A percentile compares a stretch with the other conserved stretches of the same genome.
Evolutionary conservation across 2,113 vertebrate species (phyloP).

Genomic region (Gambusia affinis): DNA sequence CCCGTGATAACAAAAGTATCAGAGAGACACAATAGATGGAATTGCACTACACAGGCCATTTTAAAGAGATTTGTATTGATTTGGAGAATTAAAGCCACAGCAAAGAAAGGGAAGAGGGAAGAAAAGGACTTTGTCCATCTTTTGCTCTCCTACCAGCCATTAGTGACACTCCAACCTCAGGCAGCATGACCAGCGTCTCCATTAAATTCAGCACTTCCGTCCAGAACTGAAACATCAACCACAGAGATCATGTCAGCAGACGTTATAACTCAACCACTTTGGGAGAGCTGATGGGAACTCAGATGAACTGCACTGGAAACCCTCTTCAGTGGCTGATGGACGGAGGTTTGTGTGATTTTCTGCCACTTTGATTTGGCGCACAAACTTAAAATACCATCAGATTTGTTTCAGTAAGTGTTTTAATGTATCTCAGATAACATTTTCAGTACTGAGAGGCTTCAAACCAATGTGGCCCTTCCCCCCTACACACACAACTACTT

Average conservation of each 20-base stretch:
- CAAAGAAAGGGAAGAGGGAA: neutral
- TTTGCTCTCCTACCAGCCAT: conserved; percentile 8
- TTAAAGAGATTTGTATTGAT: conserved; percentile 60
- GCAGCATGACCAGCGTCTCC: neutral
- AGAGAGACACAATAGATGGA: neutral
- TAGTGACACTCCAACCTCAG: conserved; percentile 4
- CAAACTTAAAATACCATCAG: no score
- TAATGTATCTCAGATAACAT: no score
- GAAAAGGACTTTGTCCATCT: neutral
- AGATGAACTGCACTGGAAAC: neutral
- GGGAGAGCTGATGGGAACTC: conserved; percentile 8
- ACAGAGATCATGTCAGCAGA: neutral
- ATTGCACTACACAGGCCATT: neutral
- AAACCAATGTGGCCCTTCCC: no score
- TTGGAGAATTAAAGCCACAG: neutral
- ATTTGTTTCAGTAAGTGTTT: no score
- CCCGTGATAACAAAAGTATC: conserved; percentile 14
- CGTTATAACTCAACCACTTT: neutral
- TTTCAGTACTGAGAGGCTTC: no score
- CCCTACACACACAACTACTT: no score
- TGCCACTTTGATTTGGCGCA: no score
- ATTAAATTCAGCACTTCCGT: conserved; percentile 9
- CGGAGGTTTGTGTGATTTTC: neutral
- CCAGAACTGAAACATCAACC: neutral
- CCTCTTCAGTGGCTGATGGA: neutral